These are phyloP conservation scores for Montifringilla adamsi DNA, from an alignment of 2,113 vertebrate genomes.

Conservation along the genomic window DNA sequence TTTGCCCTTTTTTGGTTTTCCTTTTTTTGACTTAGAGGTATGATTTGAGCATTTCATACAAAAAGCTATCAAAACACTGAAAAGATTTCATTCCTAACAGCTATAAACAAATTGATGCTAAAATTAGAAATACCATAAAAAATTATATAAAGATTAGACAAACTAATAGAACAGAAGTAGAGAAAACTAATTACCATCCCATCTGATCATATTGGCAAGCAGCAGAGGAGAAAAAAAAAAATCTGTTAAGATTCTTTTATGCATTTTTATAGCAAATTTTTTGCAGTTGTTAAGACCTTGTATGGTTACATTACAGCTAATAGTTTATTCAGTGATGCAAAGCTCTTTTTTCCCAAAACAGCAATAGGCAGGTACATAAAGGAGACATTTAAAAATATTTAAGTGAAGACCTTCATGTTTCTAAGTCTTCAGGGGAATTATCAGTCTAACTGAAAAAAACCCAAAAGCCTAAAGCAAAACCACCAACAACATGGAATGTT, in stretches of 20 bases:
- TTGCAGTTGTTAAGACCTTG: neutral
- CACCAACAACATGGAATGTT: neutral
- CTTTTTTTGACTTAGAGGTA: neutral
- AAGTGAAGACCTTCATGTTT: neutral
- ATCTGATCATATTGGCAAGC: constrained; percentile 86
- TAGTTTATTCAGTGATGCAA: neutral
- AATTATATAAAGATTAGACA: neutral
- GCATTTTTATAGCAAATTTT: neutral
- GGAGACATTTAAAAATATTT: neutral
- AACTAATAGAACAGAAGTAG: constrained; percentile 36
- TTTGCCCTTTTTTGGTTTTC: neutral
- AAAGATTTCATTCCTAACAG: neutral
- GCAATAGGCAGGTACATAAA: neutral
- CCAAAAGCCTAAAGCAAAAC: neutral
- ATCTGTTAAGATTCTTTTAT: constrained; percentile 27
- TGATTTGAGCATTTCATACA: neutral
- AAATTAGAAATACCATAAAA: neutral
- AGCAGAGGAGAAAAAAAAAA: constrained; percentile 63
- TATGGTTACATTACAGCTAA: neutral
- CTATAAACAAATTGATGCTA: neutral
- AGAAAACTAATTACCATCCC: constrained; percentile 89
- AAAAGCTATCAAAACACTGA: fast-evolving
- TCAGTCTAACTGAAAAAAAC: neutral
- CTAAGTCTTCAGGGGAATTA: neutral
- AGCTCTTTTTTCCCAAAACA: neutral